Evolutionary conservation across 2,888 invertebrate genomes (phyloP).

Genomic region (Cephus runcator): DNA sequence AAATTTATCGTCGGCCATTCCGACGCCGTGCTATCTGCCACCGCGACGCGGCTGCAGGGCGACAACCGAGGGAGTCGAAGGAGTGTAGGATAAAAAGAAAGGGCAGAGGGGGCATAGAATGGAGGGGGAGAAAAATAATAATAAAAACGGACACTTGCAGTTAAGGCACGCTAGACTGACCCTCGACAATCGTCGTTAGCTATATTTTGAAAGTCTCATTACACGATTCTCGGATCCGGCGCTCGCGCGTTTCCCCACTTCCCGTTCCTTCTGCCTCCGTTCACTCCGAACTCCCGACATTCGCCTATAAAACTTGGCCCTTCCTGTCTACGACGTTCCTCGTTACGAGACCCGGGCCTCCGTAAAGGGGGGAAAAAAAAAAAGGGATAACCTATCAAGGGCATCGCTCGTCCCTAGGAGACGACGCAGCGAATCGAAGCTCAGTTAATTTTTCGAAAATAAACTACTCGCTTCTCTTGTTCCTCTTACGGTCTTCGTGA

Average conservation of each 20-base stretch:
- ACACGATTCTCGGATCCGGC: conserved; percentile 45
- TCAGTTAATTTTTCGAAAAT: no score
- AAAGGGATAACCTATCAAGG: conserved; percentile 27
- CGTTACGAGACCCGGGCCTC: conserved; percentile 40
- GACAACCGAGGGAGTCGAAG: conserved; percentile 12
- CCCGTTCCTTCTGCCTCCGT: conserved; percentile 30
- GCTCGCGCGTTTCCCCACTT: conserved; percentile 42
- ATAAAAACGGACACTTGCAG: conserved; percentile 61
- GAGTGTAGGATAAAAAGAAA: conserved; percentile 13
- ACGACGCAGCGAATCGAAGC: conserved; percentile 1
- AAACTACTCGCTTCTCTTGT: no score
- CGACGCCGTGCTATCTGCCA: conserved; percentile 33
- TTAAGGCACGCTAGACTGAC: conserved; percentile 61
- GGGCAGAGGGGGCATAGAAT: conserved; percentile 2
- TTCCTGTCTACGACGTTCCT: conserved; percentile 49
- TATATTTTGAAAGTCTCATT: conserved; percentile 60
- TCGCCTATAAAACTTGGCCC: conserved; percentile 54
- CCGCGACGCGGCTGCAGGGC: background rate
- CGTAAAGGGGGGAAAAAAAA: conserved; percentile 14
- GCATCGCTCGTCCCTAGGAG: background rate
- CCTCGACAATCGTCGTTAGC: conserved; percentile 60
- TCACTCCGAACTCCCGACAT: conserved; percentile 29
- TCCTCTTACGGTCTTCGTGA: no score
- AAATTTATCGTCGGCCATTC: conserved; percentile 60
- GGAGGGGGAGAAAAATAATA: conserved; percentile 39